phyloP scores from a whole-genome alignment of 2,797 vertebrate species.

The Ceyx erithaca region DNA sequence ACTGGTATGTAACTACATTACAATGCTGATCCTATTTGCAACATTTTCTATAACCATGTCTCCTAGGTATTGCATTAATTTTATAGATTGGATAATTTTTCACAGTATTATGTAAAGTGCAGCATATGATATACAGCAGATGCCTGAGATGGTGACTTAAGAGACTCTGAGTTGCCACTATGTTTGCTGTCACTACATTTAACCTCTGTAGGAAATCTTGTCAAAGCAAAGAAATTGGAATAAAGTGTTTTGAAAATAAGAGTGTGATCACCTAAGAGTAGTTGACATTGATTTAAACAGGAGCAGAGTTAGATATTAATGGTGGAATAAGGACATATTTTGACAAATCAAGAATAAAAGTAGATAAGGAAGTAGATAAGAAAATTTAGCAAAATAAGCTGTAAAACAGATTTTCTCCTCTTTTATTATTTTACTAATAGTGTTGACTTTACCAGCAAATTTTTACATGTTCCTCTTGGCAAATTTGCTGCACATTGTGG shows the following conservation, averaged over 20 bases:
- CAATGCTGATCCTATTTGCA: background rate
- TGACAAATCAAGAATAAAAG: background rate
- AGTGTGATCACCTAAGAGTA: background rate
- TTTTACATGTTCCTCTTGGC: background rate
- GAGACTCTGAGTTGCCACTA: background rate
- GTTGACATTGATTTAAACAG: background rate
- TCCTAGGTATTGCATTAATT: background rate
- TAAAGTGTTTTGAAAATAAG: background rate
- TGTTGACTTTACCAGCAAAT: background rate
- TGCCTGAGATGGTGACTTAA: background rate
- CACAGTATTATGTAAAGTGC: background rate
- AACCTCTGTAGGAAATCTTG: background rate
- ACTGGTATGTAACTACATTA: background rate
- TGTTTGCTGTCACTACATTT: background rate
- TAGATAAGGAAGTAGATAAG: background rate
- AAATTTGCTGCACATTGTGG: background rate
- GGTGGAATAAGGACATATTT: background rate
- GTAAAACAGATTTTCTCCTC: background rate
- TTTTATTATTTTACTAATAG: background rate
- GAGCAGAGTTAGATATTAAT: background rate
- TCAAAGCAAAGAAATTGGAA: background rate
- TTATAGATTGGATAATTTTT: background rate
- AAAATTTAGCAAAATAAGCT: background rate
- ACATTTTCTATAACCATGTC: background rate
- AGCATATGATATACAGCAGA: background rate